phyloP scores from a whole-genome alignment of 2,888 invertebrate species.

The Miltochrista miniata region DNA sequence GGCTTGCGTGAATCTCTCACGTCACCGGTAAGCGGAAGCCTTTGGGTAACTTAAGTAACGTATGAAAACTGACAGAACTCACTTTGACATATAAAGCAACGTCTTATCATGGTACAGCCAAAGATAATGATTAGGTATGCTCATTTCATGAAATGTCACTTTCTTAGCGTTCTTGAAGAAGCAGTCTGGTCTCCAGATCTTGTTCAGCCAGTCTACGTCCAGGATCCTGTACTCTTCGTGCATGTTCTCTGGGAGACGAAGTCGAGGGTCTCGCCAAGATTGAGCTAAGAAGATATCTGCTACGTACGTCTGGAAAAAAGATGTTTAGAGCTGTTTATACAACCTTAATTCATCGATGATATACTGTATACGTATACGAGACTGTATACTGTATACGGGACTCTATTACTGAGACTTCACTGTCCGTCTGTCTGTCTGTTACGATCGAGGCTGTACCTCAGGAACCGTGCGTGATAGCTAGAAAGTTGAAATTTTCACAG shows the following conservation, averaged over 20 bases:
- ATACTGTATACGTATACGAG: no score
- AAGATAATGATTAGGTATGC: conserved; percentile 96
- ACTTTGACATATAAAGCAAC: conserved; percentile 96
- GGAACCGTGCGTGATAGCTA: no score
- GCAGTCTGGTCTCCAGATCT: conserved; percentile 96
- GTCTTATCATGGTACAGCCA: conserved; percentile 97
- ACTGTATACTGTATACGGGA: no score
- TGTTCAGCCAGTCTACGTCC: conserved; percentile 94
- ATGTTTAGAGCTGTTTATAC: neutral
- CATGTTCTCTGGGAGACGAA: conserved; percentile 96
- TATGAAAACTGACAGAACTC: conserved; percentile 50
- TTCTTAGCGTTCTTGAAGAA: conserved; percentile 97
- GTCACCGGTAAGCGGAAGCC: no score
- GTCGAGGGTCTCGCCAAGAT: conserved; percentile 95
- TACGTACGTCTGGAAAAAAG: conserved; percentile 90
- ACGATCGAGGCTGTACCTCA: no score
- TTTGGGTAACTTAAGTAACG: no score
- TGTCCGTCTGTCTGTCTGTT: no score
- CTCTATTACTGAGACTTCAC: no score
- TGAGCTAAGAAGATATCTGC: conserved; percentile 96
- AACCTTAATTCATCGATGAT: neutral
- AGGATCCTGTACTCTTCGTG: conserved; percentile 95
- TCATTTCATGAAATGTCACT: conserved; percentile 97
- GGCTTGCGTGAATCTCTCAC: no score
- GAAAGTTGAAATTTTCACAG: no score